Base-by-base conservation (phyloP, 2,888 invertebrate genomes). In the Adineta ricciae region DNA sequence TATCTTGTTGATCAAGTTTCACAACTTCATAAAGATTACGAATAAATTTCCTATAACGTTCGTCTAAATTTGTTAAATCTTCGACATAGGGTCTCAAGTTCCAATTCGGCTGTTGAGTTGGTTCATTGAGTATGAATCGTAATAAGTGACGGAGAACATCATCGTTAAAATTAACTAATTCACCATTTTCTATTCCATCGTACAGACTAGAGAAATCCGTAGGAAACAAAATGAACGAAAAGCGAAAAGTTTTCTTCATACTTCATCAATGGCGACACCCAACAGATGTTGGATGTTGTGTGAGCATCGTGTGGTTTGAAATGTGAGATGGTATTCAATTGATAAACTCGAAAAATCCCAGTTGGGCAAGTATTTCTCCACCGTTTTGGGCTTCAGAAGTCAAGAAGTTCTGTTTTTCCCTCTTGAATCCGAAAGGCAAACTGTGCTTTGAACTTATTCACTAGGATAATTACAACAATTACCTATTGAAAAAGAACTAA, bases 291-390 rank as follows among this genome's bases (percentile, higher is more conserved):
- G 64, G 86, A 83, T 84, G 84, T 36, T 46, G 86, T 50, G n/a
- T 41, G 50, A 49, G 85, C 84, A 78, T 86, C 38, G 52, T 82
- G 27, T 54, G 84, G 50, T 83, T 84, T 83, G 46, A 86, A 52
- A 84, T 83, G 90, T 24, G 93, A 89, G 54, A 93, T 92, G 0
- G 96, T 97, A 89, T 99, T 99, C 86, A 99, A 91, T 90, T 99
- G 98, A 89, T 97, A 98, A 24, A 93, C 93, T 89, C 94, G 95
- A 87, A 97, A 94, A 0, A 94, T 94, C 93, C 95, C n/a, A n/a
- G n/a, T n/a, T n/a, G n/a, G n/a, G n/a, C n/a, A n/a, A n/a, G n/a
- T n/a, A n/a, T n/a, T n/a, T n/a, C n/a, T n/a, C n/a, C n/a, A n/a
- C n/a, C n/a, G n/a, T n/a, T n/a, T n/a, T n/a, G n/a, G n/a, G n/a